Base-by-base conservation (phyloP, 2,113 vertebrate species). In the Zosterops lateralis region DNA sequence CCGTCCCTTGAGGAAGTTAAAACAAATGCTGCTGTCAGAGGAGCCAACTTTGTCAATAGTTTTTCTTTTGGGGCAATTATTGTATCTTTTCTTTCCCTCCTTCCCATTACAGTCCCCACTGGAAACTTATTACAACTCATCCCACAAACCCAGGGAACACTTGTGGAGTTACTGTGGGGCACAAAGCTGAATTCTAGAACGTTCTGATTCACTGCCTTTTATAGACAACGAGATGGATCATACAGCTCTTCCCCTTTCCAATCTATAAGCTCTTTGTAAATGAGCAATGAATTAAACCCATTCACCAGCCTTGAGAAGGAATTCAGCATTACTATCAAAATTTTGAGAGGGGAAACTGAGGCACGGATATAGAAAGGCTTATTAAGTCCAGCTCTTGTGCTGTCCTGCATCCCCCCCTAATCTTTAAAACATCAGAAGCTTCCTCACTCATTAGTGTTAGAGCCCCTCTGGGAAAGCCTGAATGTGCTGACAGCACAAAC, bases 401-500 rank as follows among this genome's bases (percentile, higher is more conserved):
- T 73, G 75, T 31, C 56, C 75, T 74, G 70, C 64, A 42, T 57
- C 57, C 38, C 34, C 42, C 64, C 32, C 47, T 86, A 25, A 90
- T 88, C 88, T 93, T 96, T 93, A 88, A 94, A 96, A 80, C 93
- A 88, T 83, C 92, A 92, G 85, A 84, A 56, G 79, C 22, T 94
- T 95, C 82, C 91, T 92, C 28, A 28, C 48, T 91, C 68, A 57
- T 72, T 62, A 92, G 67, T 26, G 62, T 47, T 84, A 76, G 64
- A 93, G 89, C 28, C 48, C 89, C 87, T 88, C 31, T 71, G 87
- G 89, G 87, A 84, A 74, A 89, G 64, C 19, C 72, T 88, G 85
- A 76, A 93, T 60, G 87, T 83, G 82, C 90, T 95, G 95, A 95
- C 67, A 77, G 61, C 19, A 95, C 89, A 86, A 84, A 74, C 87